Percentiles rank a stretch among this genome's conserved stretches.
phyloP scores from a whole-genome alignment of 2,113 vertebrate species.

The Sorex araneus region DNA sequence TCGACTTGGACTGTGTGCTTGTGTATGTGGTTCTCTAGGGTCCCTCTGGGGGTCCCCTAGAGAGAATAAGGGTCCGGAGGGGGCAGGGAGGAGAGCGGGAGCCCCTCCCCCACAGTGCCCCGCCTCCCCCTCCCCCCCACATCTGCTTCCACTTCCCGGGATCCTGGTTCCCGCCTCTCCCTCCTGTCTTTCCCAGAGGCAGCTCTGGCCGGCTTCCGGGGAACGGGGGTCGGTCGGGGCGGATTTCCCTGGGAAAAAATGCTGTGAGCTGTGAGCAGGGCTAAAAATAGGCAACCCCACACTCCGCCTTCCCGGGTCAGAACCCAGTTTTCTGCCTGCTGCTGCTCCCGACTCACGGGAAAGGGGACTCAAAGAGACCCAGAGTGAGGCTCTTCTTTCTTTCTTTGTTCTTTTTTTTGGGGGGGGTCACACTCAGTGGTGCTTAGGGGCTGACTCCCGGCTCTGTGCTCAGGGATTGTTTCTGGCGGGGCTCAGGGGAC shows the following conservation, averaged over 20 bases:
- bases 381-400: not conserved
- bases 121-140: not conserved
- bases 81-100: not conserved
- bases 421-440: not conserved
- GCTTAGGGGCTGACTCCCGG: not conserved
- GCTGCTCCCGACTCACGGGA: conserved; percentile 58
- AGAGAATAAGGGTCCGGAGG: not conserved
- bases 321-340: conserved; percentile 65
- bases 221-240: not conserved
- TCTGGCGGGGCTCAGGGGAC: too few relatives aligned
- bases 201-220: conserved; percentile 41
- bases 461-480: too few relatives aligned
- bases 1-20: too few relatives aligned
- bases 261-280: conserved; percentile 44
- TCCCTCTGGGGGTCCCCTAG: not conserved
- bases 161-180: not conserved
- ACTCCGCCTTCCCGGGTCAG: conserved; percentile 63
- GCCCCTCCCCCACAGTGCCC: not conserved
- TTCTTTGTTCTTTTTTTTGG: too few relatives aligned
- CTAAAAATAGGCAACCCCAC: conserved; percentile 49
- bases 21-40: not conserved
- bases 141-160: conserved; percentile 68
- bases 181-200: conserved; percentile 59
- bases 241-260: conserved; percentile 78
- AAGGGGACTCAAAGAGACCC: conserved; percentile 25